Evolutionary conservation across 2,797 vertebrate species (phyloP).

Genomic region (Psittacula derbiana): DNA sequence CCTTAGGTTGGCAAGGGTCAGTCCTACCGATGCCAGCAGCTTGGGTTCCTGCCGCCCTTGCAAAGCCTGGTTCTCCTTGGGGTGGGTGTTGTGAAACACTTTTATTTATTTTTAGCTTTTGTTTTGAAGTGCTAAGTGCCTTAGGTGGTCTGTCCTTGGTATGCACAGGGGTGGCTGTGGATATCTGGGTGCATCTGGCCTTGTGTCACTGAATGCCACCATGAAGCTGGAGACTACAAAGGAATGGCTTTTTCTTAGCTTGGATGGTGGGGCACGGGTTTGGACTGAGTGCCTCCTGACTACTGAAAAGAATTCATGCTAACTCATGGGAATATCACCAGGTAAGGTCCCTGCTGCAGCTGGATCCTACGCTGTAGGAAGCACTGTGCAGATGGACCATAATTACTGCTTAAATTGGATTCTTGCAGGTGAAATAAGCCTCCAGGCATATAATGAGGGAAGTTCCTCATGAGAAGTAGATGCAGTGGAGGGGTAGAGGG

Average conservation of each 20-base stretch:
- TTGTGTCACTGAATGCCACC: fast-evolving
- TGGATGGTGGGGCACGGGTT: neutral
- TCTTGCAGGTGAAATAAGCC: neutral
- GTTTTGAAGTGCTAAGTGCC: neutral
- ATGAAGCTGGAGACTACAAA: fast-evolving
- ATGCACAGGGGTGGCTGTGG: neutral
- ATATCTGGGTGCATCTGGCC: neutral
- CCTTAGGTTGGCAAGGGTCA: neutral
- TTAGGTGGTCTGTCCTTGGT: neutral
- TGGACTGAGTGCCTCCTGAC: neutral
- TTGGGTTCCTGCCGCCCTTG: neutral
- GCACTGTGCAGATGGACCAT: neutral
- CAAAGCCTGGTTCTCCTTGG: neutral
- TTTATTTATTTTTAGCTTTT: constrained; percentile 7
- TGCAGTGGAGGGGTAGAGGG: neutral
- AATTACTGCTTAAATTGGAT: neutral
- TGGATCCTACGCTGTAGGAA: neutral
- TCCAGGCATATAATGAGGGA: neutral
- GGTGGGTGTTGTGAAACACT: neutral
- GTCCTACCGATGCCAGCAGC: neutral
- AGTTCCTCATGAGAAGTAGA: neutral
- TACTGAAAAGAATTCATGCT: fast-evolving
- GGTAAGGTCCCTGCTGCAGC: neutral
- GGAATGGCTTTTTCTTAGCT: neutral
- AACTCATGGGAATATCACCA: no score